Percentiles rank a stretch among this genome's conserved stretches.
Evolutionary conservation across 2,113 vertebrate genomes (phyloP).

Genomic region (Grallaria varia): DNA sequence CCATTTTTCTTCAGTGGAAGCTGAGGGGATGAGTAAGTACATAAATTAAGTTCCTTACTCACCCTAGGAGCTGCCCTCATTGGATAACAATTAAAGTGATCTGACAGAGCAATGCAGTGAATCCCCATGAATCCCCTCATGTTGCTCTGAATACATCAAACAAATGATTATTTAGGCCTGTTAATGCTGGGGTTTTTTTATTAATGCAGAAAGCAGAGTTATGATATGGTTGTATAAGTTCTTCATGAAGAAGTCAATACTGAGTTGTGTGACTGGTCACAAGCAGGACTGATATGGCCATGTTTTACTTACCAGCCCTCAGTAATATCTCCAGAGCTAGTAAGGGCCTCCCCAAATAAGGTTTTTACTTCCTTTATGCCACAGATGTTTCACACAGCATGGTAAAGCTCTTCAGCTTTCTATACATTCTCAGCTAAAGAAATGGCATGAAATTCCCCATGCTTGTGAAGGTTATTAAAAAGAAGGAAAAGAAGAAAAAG

Average conservation of each 20-base stretch:
- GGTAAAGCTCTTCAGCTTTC: neutral
- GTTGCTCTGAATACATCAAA: constrained; percentile 26
- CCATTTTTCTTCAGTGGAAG: constrained; percentile 34
- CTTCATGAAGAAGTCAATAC: neutral
- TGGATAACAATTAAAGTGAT: constrained; percentile 54
- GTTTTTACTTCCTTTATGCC: neutral
- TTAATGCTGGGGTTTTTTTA: constrained; percentile 51
- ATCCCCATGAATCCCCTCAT: constrained; percentile 28
- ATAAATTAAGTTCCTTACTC: constrained; percentile 34
- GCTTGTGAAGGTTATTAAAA: neutral
- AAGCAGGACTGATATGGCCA: neutral
- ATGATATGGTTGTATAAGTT: neutral
- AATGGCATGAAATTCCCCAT: neutral
- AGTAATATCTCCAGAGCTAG: neutral
- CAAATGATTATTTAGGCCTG: constrained; percentile 14
- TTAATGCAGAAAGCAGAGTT: constrained; percentile 16
- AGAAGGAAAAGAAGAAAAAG: neutral
- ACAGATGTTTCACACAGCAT: neutral
- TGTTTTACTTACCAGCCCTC: neutral
- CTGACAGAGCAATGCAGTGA: neutral
- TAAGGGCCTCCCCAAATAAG: neutral
- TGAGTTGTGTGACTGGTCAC: neutral
- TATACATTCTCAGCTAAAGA: neutral
- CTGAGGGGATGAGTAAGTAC: constrained; percentile 16
- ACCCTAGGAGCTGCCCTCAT: constrained; percentile 41